Percentiles rank a stretch among this genome's conserved stretches.
Conservation (phyloP, 2,113 vertebrate species). For the Lophochroa leadbeateri region DNA sequence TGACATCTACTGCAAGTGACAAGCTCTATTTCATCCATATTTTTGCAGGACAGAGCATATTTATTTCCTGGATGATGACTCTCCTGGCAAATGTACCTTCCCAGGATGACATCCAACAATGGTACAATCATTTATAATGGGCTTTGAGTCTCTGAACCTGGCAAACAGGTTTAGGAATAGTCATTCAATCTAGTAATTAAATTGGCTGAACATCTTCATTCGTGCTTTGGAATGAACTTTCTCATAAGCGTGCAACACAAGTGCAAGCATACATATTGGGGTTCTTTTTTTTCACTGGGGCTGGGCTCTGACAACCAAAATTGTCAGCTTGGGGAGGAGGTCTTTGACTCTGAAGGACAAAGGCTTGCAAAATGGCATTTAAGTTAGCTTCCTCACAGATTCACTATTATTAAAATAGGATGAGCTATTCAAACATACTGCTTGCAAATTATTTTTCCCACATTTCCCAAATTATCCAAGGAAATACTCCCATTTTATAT, state of each 20-base stretch:
- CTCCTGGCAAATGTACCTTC: slow-evolving; percentile 28
- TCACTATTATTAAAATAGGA: neutral
- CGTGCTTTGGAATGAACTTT: slow-evolving; percentile 28
- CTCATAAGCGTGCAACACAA: neutral
- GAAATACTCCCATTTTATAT: neutral
- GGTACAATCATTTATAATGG: slow-evolving; percentile 29
- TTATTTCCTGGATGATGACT: slow-evolving; percentile 56
- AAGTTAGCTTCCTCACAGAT: neutral
- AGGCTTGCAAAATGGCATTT: neutral
- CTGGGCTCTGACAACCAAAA: neutral
- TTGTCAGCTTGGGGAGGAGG: neutral
- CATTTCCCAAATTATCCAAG: neutral
- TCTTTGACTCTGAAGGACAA: neutral
- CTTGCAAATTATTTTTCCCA: neutral
- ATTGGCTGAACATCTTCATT: slow-evolving; percentile 53
- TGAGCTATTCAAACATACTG: neutral
- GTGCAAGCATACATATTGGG: neutral
- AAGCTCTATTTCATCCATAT: slow-evolving; percentile 18
- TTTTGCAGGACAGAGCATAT: slow-evolving; percentile 50
- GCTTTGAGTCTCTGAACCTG: neutral
- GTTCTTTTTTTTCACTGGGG: neutral
- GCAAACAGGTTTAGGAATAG: slow-evolving; percentile 31
- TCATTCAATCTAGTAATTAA: slow-evolving; percentile 57
- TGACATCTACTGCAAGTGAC: neutral
- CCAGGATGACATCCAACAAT: slow-evolving; percentile 38